A percentile compares a stretch with the other conserved stretches of the same genome.
Evolutionary conservation across 2,797 vertebrate genomes (phyloP).

Genomic region (Glyptemys insculpta): DNA sequence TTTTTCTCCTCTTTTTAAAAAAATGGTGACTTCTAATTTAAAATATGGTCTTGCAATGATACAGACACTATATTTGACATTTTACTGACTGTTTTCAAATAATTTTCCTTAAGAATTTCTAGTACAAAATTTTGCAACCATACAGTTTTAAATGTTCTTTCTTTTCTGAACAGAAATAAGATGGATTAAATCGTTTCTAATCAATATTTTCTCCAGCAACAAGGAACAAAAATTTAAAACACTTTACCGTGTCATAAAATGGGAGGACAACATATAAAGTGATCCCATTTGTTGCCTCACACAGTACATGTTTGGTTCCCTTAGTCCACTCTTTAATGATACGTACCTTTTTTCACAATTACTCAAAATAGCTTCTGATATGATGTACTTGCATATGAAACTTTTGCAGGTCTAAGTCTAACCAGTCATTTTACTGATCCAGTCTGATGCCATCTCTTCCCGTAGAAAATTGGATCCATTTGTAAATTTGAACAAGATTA

Average conservation of each 20-base stretch:
- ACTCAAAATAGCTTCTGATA: not conserved
- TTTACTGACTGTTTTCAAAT: not conserved
- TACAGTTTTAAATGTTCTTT: not conserved
- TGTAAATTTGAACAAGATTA: not conserved
- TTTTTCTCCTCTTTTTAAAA: not conserved
- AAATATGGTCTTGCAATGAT: not conserved
- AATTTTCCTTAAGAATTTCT: not conserved
- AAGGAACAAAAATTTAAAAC: not conserved
- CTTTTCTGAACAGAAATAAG: not conserved
- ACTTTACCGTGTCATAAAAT: not conserved
- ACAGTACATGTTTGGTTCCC: not conserved
- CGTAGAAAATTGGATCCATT: accelerated
- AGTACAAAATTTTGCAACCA: not conserved
- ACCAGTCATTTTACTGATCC: not conserved
- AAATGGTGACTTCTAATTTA: not conserved
- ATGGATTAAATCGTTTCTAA: not conserved
- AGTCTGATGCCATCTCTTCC: not conserved
- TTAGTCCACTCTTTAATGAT: not conserved
- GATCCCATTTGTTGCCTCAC: not conserved
- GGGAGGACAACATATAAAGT: not conserved
- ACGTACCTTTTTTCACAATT: not conserved
- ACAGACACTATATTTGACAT: not conserved
- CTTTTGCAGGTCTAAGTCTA: not conserved
- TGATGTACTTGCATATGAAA: not conserved
- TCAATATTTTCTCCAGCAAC: not conserved